A percentile compares a stretch with the other conserved stretches of the same genome.
These are phyloP conservation scores for Leguminivora glycinivorella DNA, from an alignment of 1,140 invertebrate genomes.

Conservation along the genomic window DNA sequence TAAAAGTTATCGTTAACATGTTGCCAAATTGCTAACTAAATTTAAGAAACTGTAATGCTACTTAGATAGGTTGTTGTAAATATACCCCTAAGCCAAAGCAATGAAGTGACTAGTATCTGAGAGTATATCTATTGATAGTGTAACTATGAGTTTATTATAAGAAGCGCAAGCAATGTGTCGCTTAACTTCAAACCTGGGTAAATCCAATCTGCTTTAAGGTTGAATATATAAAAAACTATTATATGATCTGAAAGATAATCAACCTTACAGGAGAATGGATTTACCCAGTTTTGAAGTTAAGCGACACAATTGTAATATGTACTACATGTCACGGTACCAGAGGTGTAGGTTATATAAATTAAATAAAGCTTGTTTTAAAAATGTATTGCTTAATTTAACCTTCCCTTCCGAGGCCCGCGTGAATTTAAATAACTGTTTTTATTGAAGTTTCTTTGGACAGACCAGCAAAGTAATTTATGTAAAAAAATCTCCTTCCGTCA, in stretches of 20 bases:
- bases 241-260: no score
- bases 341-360: slow-evolving; percentile 63
- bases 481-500: slow-evolving; percentile 59
- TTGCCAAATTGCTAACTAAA: slow-evolving; percentile 71
- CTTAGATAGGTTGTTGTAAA: slow-evolving; percentile 69
- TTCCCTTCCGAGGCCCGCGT: neutral
- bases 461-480: slow-evolving; percentile 59
- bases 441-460: slow-evolving; percentile 2
- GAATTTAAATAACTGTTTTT: neutral
- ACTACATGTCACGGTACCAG: slow-evolving; percentile 54
- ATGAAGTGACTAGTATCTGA: slow-evolving; percentile 63
- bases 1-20: slow-evolving; percentile 66
- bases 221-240: no score
- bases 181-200: no score
- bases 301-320: slow-evolving; percentile 61
- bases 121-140: slow-evolving; percentile 58
- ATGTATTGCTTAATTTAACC: slow-evolving; percentile 38
- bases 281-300: no score
- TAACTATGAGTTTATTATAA: slow-evolving; percentile 47
- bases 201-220: no score
- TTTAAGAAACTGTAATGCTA: slow-evolving; percentile 56
- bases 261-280: no score
- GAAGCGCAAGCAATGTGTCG: slow-evolving; percentile 46
- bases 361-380: slow-evolving; percentile 78
- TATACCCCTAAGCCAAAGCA: slow-evolving; percentile 68